Conservation (phyloP, 2,797 vertebrate genomes). For the Cygnus olor region DNA sequence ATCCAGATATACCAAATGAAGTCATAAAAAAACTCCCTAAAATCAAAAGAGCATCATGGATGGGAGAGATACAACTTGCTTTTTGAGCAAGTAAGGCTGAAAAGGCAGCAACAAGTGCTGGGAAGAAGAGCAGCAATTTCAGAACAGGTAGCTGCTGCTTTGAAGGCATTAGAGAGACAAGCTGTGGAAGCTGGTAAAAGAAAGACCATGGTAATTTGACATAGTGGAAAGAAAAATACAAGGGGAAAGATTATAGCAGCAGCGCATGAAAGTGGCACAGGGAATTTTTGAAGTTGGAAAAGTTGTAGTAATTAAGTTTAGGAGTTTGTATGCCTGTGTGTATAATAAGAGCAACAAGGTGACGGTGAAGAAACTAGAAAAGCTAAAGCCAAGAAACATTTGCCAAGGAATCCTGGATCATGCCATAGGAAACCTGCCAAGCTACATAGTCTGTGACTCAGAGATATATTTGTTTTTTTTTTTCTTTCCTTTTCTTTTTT, state of each 20-base stretch:
- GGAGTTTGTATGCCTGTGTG: background rate
- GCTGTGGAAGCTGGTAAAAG: background rate
- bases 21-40: background rate
- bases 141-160: background rate
- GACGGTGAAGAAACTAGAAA: conserved; percentile 28
- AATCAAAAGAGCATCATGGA: background rate
- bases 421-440: conserved; percentile 23
- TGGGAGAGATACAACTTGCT: background rate
- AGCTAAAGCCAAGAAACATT: conserved; percentile 25
- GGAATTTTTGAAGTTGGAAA: background rate
- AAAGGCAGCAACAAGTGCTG: background rate
- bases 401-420: conserved; percentile 33
- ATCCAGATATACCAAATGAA: background rate
- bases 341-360: background rate
- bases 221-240: background rate
- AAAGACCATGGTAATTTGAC: background rate
- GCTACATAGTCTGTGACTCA: conserved; percentile 40
- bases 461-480: background rate
- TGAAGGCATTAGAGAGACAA: background rate
- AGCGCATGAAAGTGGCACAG: background rate
- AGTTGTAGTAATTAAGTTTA: background rate
- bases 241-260: background rate
- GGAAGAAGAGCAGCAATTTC: background rate
- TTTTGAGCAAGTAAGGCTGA: background rate
- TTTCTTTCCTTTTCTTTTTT: too few relatives aligned